A percentile compares a stretch with the other conserved stretches of the same genome.
Evolutionary conservation across 2,113 vertebrate genomes (phyloP).

Genomic region (Gavia stellata): DNA sequence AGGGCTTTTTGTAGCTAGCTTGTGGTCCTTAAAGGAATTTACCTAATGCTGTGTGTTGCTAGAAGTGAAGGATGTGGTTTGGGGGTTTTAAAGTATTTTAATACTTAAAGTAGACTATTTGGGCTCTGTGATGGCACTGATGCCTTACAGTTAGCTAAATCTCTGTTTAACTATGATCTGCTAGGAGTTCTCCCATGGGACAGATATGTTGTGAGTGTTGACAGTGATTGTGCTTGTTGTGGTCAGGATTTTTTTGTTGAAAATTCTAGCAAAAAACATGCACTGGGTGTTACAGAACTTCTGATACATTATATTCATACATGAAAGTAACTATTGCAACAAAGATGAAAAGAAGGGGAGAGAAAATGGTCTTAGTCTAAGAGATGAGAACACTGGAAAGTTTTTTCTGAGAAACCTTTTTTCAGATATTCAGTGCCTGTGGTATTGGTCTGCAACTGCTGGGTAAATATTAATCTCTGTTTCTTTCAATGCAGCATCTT

Average conservation of each 20-base stretch:
- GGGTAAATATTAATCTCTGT: neutral
- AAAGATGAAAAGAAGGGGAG: neutral
- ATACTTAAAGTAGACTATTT: neutral
- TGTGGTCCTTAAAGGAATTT: neutral
- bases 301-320: neutral
- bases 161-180: neutral
- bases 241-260: neutral
- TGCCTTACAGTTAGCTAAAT: neutral
- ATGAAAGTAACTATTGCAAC: neutral
- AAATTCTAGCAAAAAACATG: neutral
- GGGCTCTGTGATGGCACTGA: neutral
- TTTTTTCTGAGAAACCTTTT: neutral
- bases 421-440: neutral
- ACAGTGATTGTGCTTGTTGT: neutral
- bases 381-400: neutral
- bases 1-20: neutral
- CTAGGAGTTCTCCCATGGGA: neutral
- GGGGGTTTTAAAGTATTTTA: neutral
- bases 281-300: neutral
- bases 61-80: neutral
- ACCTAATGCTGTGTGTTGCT: neutral
- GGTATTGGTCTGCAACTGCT: neutral
- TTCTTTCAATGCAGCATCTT: neutral
- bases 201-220: neutral
- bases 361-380: neutral